Percentiles rank a stretch among this genome's conserved stretches.
Conservation (phyloP, 2,797 vertebrate species). For the Astyanax mexicanus region DNA sequence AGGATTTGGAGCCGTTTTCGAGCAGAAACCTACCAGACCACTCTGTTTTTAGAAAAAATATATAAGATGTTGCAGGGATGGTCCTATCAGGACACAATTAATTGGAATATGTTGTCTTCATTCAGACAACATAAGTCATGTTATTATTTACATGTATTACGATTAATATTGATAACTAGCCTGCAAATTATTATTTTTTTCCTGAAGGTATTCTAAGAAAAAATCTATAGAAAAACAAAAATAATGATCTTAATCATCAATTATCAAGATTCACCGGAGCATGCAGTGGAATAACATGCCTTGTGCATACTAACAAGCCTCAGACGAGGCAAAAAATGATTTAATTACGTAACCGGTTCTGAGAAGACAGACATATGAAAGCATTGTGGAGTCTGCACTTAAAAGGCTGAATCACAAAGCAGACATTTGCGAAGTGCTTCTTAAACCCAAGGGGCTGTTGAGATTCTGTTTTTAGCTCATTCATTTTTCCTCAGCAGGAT, state of each 20-base stretch:
- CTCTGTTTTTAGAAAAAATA: no score
- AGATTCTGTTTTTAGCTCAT: conserved; percentile 38
- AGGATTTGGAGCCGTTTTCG: no score
- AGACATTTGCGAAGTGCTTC: conserved; percentile 38
- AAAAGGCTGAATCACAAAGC: conserved; percentile 43
- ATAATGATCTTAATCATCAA: background rate
- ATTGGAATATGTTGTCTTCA: no score
- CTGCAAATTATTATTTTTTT: background rate
- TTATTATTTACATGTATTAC: background rate
- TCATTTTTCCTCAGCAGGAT: conserved; percentile 19
- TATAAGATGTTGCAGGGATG: no score
- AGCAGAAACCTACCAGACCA: no score
- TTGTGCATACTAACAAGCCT: background rate
- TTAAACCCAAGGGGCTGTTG: conserved; percentile 25
- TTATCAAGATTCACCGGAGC: background rate
- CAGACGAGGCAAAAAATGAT: background rate
- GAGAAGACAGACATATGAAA: conserved; percentile 28
- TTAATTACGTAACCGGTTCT: conserved; percentile 14
- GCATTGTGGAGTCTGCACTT: conserved; percentile 24
- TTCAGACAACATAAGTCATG: no score
- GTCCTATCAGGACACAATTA: no score
- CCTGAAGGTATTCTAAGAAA: background rate
- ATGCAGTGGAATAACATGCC: background rate
- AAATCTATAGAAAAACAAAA: no score
- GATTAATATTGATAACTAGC: background rate